Evolutionary conservation across 2,888 invertebrate species (phyloP).

Genomic region (Sinopyrophorus schimmeli): DNA sequence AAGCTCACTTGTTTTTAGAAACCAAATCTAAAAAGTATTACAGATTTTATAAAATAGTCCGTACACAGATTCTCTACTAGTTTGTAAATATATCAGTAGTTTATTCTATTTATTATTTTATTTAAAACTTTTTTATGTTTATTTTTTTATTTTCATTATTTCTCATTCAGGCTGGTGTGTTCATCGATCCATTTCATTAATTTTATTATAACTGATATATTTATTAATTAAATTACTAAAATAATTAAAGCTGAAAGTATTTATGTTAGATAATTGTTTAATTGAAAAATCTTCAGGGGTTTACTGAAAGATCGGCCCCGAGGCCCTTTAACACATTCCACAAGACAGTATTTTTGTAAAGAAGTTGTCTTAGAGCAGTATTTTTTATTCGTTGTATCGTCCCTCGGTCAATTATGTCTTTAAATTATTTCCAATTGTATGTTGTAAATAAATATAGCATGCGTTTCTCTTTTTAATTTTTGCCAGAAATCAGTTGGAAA

Average conservation of each 20-base stretch:
- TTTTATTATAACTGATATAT: constrained; percentile 41
- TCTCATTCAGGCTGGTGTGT: constrained; percentile 28
- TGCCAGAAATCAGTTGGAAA: no score
- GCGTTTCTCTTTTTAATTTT: constrained; percentile 1
- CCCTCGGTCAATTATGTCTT: constrained; percentile 9
- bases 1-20: no score
- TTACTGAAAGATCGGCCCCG: constrained; percentile 9
- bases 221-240: no score
- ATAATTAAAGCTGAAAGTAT: no score
- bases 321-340: constrained; percentile 45
- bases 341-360: constrained; percentile 48
- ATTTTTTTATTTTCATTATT: constrained; percentile 32
- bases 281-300: constrained; percentile 6
- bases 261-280: constrained; percentile 20
- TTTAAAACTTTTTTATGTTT: constrained; percentile 33
- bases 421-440: constrained; percentile 8
- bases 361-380: constrained; percentile 43
- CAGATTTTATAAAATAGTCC: constrained; percentile 14
- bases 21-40: constrained; percentile 2
- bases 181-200: constrained; percentile 40
- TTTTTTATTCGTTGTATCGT: constrained; percentile 7
- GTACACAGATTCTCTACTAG: constrained; percentile 22
- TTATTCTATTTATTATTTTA: constrained; percentile 33
- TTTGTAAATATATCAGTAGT: constrained; percentile 33
- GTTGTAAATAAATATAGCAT: constrained; percentile 18